These are phyloP conservation scores for Trachymyrmex cornetzi DNA, from an alignment of 1,140 invertebrate species.

Conservation along the genomic window DNA sequence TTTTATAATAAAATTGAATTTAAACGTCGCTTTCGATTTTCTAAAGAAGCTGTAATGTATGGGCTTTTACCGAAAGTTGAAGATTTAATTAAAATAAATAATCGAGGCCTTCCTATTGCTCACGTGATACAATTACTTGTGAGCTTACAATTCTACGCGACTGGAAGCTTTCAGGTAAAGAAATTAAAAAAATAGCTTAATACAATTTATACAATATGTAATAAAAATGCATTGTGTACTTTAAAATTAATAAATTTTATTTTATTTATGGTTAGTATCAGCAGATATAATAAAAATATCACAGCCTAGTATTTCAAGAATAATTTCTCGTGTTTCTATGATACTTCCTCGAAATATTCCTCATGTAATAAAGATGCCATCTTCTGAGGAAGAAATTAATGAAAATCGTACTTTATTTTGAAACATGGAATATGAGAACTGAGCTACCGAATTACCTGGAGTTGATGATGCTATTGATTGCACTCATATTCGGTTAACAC, in stretches of 20 bases:
- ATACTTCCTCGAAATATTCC: background rate
- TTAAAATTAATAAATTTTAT: too few relatives aligned
- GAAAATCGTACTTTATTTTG: background rate
- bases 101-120: background rate
- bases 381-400: background rate
- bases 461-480: slow-evolving; percentile 6
- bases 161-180: background rate
- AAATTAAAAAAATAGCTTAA: background rate
- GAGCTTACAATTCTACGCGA: slow-evolving; percentile 6
- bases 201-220: too few relatives aligned
- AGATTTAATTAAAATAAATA: background rate
- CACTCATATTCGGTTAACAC: background rate
- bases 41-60: background rate
- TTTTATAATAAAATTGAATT: background rate
- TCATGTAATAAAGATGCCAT: background rate
- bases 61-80: background rate
- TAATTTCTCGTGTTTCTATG: background rate
- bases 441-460: background rate
- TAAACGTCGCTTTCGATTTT: background rate
- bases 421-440: background rate
- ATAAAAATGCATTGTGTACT: too few relatives aligned
- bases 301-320: background rate
- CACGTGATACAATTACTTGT: background rate
- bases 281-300: background rate
- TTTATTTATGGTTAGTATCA: background rate